Base-by-base conservation (phyloP, 2,797 vertebrate genomes). In the Petrocephalus schoutedeni region DNA sequence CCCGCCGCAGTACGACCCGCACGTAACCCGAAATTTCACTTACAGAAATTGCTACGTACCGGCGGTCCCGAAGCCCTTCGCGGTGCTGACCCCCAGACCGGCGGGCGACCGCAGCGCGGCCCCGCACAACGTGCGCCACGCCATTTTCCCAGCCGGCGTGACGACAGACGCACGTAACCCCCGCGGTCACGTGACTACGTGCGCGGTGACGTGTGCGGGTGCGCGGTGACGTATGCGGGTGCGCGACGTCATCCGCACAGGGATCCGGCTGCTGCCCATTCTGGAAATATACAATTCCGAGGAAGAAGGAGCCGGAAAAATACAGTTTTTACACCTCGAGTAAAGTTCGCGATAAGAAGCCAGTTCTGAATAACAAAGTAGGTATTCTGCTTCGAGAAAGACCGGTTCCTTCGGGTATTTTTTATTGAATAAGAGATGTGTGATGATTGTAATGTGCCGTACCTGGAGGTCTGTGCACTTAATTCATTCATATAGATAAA, bases 101-200 rank as follows among this genome's bases (percentile, higher is more conserved):
- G 89, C 58, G 64, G 91, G 91, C 0, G 58, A 12, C 19, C 93
- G 85, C n/a, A 93, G 5, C 0, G 90, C 32, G 67, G 84, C 19
- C 0, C 49, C 0, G 2, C 89, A 90, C 0, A 89, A 57, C 3
- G 83, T 71, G 91, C 93, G 94, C 86, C 94, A 90, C 95, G 95
- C 96, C 96, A 96, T 96, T 84, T 94, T 96, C 84, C 54, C 0
- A 8, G 53, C 28, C 92, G 12, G 19, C n/a, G 28, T 86, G 87
- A 90, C 91, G 90, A 54, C 41, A 1, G 23, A 32, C 0, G 4
- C 10, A 32, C 0, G 12, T 67, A 14, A 5, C 28, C n/a, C 32
- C 23, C 74, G 41, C 74, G 0, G 58, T 87, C 6, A 53, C 0
- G 0, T 80, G 19, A n/a, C n/a, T n/a, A 53, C 0, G 0, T 80